Evolutionary conservation across 2,797 vertebrate genomes (phyloP), one percentile per base, ranked within the genome.

Genomic region (Lepilemur septentrionalis): DNA sequence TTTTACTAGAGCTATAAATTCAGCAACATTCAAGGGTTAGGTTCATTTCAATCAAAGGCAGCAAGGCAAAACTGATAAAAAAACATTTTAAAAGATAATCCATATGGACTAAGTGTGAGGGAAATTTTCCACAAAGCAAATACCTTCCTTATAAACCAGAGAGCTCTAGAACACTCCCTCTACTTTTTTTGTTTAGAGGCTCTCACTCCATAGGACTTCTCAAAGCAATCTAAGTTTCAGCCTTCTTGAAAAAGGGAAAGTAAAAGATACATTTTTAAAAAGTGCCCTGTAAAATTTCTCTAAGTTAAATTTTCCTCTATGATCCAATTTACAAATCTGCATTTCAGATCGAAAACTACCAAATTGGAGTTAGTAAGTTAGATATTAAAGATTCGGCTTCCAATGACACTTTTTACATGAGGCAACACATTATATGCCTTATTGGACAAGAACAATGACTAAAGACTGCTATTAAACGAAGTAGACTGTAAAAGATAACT

Each of bases 321-420:
- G 69, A 35, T 75, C 85, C 84, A 97, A 87, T 95, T 98, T 97
- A 85, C 55, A 96, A 97, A 98, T 98, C 78, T 98, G 90, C 88
- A 97, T 97, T 98, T 98, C 93, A 95, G 69, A 97, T 92, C 84
- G 94, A 98, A 67, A 67, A 98, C 50, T 95, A 72, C 20, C 97
- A 98, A 97, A 98, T 85, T 96, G 92, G 76, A 94, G 91, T 96
- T 95, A 97, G 94, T 70, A 98, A 98, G 98, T 98, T 97, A 97
- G 94, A 95, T 97, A 97, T 97, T 95, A 97, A 97, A 98, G 95
- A 96, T 97, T 97, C 98, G 98, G 91, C 97, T 97, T 94, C 89
- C 95, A 96, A 96, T 89, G 96, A 97, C 88, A 97, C 78, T 97
- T 98, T 96, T 98, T 96, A 96, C 28, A 93, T 78, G 96, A 98